These are phyloP conservation scores for Turdus rufiventris DNA, from an alignment of 2,113 vertebrate genomes.

Conservation along the genomic window DNA sequence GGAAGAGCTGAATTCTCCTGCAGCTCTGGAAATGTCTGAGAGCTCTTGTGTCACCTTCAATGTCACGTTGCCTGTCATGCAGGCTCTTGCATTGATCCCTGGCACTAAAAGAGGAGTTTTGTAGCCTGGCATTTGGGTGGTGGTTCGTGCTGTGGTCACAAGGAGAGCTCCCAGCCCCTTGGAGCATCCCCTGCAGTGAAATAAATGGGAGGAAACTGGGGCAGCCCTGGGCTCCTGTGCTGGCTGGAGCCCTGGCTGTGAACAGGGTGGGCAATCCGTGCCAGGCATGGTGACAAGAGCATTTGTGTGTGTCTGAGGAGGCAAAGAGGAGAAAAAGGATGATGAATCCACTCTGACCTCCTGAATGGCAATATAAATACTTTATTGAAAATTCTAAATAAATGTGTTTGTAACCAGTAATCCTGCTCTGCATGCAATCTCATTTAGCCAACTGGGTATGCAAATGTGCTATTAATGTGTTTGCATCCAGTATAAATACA, in stretches of 20 bases:
- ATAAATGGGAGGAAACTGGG: neutral
- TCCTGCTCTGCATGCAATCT: constrained; percentile 48
- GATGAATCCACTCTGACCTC: constrained; percentile 22
- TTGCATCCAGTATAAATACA: constrained; percentile 69
- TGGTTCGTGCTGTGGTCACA: neutral
- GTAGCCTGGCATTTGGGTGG: neutral
- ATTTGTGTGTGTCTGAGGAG: neutral
- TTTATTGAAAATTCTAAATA: constrained; percentile 43
- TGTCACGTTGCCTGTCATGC: neutral
- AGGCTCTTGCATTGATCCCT: neutral
- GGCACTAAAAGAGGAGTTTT: neutral
- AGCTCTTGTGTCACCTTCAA: constrained; percentile 16
- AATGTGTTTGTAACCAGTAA: constrained; percentile 47
- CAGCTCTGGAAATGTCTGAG: neutral
- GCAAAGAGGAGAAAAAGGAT: neutral
- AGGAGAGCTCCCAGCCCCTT: neutral
- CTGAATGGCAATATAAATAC: constrained; percentile 30
- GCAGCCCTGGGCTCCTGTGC: neutral
- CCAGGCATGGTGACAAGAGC: neutral
- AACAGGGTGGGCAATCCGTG: fast-evolving
- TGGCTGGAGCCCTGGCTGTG: neutral
- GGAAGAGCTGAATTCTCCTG: neutral
- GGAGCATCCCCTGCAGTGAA: neutral
- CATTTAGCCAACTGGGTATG: constrained; percentile 64
- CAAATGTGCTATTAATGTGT: constrained; percentile 70